phyloP scores from a whole-genome alignment of 1,140 invertebrate genomes.

The Drosophila kurseongensis region DNA sequence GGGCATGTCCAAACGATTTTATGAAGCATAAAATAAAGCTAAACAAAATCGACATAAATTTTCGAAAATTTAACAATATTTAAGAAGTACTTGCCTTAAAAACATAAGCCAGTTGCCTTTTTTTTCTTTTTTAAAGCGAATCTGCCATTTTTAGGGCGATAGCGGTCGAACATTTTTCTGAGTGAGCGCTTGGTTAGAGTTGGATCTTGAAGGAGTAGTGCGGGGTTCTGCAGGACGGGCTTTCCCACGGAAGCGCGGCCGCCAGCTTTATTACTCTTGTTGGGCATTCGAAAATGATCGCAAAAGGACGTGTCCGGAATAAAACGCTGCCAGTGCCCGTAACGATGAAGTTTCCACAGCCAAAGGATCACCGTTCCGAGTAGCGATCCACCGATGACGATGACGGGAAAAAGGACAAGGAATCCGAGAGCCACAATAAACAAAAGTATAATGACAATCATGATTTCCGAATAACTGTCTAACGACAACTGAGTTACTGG shows the following conservation, averaged over 20 bases:
- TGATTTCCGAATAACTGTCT: constrained; percentile 3
- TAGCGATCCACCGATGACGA: background rate
- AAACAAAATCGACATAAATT: too few species aligned
- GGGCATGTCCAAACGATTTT: too few species aligned
- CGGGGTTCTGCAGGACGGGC: constrained; percentile 84
- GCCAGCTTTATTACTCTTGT: constrained; percentile 25
- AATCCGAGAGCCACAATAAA: constrained; percentile 3
- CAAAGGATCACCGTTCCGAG: constrained; percentile 17
- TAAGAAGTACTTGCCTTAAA: too few species aligned
- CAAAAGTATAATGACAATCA: constrained; percentile 4
- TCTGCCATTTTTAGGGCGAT: too few species aligned
- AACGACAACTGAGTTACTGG: constrained; percentile 9
- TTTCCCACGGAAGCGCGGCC: constrained; percentile 78
- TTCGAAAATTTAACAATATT: too few species aligned
- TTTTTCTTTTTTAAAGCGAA: too few species aligned
- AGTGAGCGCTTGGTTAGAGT: constrained; percentile 84
- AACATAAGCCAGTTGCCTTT: too few species aligned
- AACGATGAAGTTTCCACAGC: constrained; percentile 62
- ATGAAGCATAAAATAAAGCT: too few species aligned
- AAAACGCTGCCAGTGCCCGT: constrained; percentile 40
- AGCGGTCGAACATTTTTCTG: too few species aligned
- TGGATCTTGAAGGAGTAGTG: constrained; percentile 85
- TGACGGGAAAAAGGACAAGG: background rate
- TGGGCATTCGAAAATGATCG: constrained; percentile 59
- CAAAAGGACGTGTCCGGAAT: constrained; percentile 55